A percentile compares a stretch with the other conserved stretches of the same genome.
Conservation (phyloP, 2,113 vertebrate genomes). For the Petaurus breviceps region DNA sequence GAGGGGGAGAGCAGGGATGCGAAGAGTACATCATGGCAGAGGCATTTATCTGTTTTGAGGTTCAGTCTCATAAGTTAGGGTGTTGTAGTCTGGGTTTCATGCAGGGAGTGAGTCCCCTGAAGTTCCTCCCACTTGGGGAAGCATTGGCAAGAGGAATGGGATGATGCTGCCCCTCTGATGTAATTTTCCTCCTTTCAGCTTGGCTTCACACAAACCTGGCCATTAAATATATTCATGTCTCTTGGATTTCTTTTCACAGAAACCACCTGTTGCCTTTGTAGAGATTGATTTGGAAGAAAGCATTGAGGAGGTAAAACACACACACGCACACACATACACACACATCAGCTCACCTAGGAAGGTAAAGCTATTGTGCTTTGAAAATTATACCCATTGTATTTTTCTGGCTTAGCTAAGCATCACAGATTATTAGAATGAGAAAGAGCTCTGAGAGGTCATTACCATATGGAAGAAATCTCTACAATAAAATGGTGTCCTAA, state of each 20-base stretch:
- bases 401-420: background rate
- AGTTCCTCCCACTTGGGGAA: background rate
- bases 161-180: background rate
- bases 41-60: background rate
- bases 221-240: background rate
- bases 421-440: background rate
- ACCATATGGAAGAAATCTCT: background rate
- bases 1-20: background rate
- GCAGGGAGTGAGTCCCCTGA: background rate
- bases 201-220: background rate
- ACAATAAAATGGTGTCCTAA: background rate
- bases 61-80: background rate
- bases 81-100: background rate
- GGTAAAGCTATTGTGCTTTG: background rate
- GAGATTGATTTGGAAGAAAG: slow-evolving; percentile 76
- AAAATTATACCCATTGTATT: background rate
- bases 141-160: background rate
- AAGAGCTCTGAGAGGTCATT: background rate
- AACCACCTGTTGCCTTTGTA: slow-evolving; percentile 72
- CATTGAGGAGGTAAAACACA: slow-evolving; percentile 70
- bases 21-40: background rate
- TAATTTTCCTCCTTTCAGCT: background rate
- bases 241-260: slow-evolving; percentile 62
- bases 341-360: too few relatives aligned
- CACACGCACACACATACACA: background rate